These are phyloP conservation scores for Poecilia gillii DNA, from an alignment of 2,797 vertebrate genomes.

Conservation along the genomic window DNA sequence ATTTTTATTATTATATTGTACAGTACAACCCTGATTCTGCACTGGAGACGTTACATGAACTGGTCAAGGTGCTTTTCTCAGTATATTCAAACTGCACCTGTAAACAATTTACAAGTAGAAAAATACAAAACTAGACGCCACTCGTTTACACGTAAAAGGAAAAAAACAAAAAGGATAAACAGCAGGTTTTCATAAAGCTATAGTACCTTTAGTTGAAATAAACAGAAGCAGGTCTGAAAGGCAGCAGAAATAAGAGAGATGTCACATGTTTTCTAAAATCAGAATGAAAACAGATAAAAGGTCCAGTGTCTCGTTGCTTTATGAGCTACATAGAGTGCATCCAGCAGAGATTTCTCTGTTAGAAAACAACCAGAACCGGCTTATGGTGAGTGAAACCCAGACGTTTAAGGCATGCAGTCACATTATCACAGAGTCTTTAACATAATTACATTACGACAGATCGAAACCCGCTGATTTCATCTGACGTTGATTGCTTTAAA, in stretches of 20 bases:
- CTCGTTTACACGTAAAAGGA: constrained; percentile 49
- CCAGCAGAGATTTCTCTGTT: constrained; percentile 8
- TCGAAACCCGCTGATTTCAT: neutral
- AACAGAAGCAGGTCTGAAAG: constrained; percentile 42
- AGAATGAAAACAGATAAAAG: constrained; percentile 34
- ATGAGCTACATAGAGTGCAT: constrained; percentile 66
- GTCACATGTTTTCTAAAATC: constrained; percentile 45
- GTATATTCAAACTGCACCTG: constrained; percentile 64
- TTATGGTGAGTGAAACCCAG: constrained; percentile 17
- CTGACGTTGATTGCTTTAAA: neutral
- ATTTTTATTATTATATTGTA: constrained; percentile 76
- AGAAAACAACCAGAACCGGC: constrained; percentile 22
- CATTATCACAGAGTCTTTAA: constrained; percentile 22
- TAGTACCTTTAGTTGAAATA: constrained; percentile 72
- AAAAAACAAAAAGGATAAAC: constrained; percentile 29
- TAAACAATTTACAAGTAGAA: constrained; percentile 74
- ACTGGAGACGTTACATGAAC: constrained; percentile 69
- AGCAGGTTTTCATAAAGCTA: constrained; percentile 68
- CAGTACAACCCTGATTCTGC: constrained; percentile 69
- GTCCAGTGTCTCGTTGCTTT: constrained; percentile 36
- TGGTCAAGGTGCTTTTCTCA: constrained; percentile 67
- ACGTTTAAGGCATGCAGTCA: constrained; percentile 61
- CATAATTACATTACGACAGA: neutral
- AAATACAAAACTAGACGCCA: constrained; percentile 75
- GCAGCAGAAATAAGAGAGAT: constrained; percentile 51